phyloP scores from a whole-genome alignment of 2,113 vertebrate genomes.

The Alosa alosa region DNA sequence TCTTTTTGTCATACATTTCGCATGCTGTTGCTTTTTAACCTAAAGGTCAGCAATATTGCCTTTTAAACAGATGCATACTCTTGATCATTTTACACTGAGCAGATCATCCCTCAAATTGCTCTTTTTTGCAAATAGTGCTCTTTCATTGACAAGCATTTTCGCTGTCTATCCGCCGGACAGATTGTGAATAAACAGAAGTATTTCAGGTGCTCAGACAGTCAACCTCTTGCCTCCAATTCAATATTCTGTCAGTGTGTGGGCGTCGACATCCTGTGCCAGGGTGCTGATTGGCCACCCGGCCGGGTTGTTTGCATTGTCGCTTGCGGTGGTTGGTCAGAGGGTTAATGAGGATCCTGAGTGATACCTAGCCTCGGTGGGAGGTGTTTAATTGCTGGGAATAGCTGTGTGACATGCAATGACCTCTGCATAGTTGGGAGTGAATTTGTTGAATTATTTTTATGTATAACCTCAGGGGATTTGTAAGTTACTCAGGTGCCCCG shows the following conservation, averaged over 20 bases:
- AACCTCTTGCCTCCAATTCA: conserved; percentile 67
- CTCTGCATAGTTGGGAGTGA: conserved; percentile 61
- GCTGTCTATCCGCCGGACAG: conserved; percentile 57
- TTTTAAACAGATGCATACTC: not conserved
- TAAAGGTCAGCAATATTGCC: not conserved
- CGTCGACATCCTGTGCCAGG: conserved; percentile 66
- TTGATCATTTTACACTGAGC: conserved; percentile 20
- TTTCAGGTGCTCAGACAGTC: conserved; percentile 71
- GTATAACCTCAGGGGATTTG: conserved; percentile 53
- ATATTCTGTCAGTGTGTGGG: conserved; percentile 78
- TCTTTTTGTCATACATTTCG: not conserved
- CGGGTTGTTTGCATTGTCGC: conserved; percentile 62
- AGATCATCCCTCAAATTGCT: conserved; percentile 47
- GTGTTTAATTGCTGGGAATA: conserved; percentile 78
- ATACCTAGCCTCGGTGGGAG: conserved; percentile 72
- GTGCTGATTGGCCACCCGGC: conserved; percentile 65
- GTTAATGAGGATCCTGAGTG: conserved; percentile 79
- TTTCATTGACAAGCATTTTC: conserved; percentile 42
- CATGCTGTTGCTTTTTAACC: not conserved
- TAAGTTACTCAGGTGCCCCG: conserved; percentile 47
- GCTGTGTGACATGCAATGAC: conserved; percentile 68
- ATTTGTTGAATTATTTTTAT: conserved; percentile 60
- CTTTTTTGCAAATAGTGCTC: conserved; percentile 44
- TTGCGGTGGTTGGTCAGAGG: conserved; percentile 74
- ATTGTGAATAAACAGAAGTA: conserved; percentile 73